Evolutionary conservation across 2,113 vertebrate species (phyloP).

Genomic region (Cottus gobio): DNA sequence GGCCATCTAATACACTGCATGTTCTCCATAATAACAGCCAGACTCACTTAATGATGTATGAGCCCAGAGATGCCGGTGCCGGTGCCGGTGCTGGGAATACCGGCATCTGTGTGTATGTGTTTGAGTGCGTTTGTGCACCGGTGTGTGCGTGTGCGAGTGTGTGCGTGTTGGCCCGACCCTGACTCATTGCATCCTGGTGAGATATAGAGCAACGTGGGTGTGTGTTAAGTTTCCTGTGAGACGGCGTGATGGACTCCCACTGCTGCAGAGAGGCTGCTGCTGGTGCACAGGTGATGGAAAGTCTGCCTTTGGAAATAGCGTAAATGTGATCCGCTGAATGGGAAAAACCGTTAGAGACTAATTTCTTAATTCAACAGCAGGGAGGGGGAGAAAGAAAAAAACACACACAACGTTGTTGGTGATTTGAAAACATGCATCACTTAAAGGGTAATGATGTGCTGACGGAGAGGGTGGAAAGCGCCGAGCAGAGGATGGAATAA

Average conservation of each 20-base stretch:
- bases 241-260: constrained; percentile 38
- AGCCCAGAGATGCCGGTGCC: constrained; percentile 36
- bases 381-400: constrained; percentile 1
- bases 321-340: constrained; percentile 56
- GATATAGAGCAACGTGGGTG: constrained; percentile 14
- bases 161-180: constrained; percentile 34
- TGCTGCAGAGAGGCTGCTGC: constrained; percentile 43
- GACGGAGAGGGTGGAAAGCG: constrained; percentile 27
- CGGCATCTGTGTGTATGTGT: constrained; percentile 2
- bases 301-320: constrained; percentile 62
- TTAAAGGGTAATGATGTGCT: constrained; percentile 65
- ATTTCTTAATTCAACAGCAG: constrained; percentile 60
- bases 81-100: too few species aligned
- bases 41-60: constrained; percentile 67
- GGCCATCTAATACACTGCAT: constrained; percentile 68
- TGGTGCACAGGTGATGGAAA: constrained; percentile 55
- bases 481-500: background rate
- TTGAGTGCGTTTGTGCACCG: constrained; percentile 15
- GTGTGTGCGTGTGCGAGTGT: background rate
- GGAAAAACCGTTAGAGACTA: constrained; percentile 61
- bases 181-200: constrained; percentile 18
- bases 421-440: constrained; percentile 52
- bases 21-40: constrained; percentile 65
- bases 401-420: constrained; percentile 38
- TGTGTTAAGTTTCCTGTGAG: constrained; percentile 59